These are phyloP conservation scores for Sinocyclocheilus anshuiensis DNA, from an alignment of 2,113 vertebrate species.

Conservation along the genomic window DNA sequence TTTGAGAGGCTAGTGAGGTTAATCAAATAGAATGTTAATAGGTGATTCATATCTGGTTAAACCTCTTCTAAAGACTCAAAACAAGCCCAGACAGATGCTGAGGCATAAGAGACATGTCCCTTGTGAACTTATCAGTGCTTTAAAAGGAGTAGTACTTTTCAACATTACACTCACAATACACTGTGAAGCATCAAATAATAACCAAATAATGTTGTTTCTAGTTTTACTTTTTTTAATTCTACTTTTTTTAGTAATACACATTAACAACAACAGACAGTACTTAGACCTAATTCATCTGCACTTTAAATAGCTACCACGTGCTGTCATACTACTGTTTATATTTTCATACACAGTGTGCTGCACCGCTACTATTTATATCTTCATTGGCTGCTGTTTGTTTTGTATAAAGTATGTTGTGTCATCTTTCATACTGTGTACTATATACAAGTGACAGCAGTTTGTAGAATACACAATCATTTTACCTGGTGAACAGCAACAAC, in stretches of 20 bases:
- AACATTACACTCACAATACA: not conserved
- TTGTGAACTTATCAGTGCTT: not conserved
- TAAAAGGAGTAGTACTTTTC: not conserved
- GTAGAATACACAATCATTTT: too few relatives aligned
- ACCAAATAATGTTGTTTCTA: not conserved
- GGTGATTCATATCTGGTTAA: not conserved
- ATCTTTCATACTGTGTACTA: not conserved
- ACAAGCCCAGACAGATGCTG: not conserved
- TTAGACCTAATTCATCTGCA: not conserved
- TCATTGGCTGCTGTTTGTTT: not conserved
- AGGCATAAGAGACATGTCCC: not conserved
- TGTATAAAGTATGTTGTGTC: not conserved
- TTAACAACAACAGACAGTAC: not conserved
- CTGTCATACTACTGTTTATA: not conserved
- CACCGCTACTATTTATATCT: not conserved
- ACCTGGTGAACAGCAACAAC: too few relatives aligned
- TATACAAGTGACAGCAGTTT: not conserved
- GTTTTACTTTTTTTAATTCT: too few relatives aligned
- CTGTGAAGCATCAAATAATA: not conserved
- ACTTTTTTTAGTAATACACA: not conserved
- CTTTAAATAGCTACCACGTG: not conserved
- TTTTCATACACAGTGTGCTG: constrained; percentile 1
- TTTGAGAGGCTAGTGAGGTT: not conserved
- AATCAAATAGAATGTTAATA: not conserved
- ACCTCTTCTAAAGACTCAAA: not conserved